phyloP scores from a whole-genome alignment of 1,140 invertebrate species.

The Brachystomella parvula region DNA sequence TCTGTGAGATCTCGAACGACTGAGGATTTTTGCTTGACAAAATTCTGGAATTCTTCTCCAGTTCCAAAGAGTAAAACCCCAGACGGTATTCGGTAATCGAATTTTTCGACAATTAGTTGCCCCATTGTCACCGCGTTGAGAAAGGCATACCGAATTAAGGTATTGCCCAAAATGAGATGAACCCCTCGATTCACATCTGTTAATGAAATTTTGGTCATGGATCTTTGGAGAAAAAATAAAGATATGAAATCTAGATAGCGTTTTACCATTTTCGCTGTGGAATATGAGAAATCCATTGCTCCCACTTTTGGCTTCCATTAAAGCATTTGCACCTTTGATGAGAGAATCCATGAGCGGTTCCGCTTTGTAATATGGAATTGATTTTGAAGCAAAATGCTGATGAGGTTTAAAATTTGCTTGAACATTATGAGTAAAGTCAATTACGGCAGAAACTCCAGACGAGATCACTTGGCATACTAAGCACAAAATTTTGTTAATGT shows the following conservation, averaged over 20 bases:
- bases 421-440: constrained; percentile 27
- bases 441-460: constrained; percentile 24
- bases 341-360: constrained; percentile 28
- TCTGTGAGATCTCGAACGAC: constrained; percentile 31
- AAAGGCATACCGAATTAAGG: constrained; percentile 36
- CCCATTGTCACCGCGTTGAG: constrained; percentile 22
- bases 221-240: neutral
- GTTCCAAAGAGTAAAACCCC: constrained; percentile 32
- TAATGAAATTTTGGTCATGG: neutral
- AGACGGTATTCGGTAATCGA: constrained; percentile 35
- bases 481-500: neutral
- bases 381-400: constrained; percentile 26
- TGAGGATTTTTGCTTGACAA: constrained; percentile 16
- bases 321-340: constrained; percentile 23
- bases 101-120: constrained; percentile 33
- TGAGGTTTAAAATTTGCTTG: constrained; percentile 21
- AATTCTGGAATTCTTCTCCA: constrained; percentile 16
- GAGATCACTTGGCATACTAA: constrained; percentile 33
- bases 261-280: constrained; percentile 24
- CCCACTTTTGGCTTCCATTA: constrained; percentile 27
- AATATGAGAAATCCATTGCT: constrained; percentile 38
- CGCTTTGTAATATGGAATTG: constrained; percentile 34
- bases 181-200: constrained; percentile 32
- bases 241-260: neutral
- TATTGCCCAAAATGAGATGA: constrained; percentile 32